phyloP scores from a whole-genome alignment of 2,113 vertebrate species.

The Sander lucioperca region DNA sequence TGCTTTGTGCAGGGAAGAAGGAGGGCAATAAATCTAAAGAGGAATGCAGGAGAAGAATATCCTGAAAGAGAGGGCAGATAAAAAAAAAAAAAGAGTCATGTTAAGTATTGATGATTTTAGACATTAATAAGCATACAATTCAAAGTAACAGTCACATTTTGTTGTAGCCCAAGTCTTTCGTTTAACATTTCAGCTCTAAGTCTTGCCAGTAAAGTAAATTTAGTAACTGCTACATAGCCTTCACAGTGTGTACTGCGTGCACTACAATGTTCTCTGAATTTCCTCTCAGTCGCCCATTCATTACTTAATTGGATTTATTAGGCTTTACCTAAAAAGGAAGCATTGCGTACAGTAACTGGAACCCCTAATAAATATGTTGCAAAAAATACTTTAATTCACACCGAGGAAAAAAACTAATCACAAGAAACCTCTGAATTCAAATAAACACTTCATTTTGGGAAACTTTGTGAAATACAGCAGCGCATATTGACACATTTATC shows the following conservation, averaged over 20 bases:
- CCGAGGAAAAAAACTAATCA: neutral
- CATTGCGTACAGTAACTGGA: neutral
- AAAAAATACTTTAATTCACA: conserved; percentile 8
- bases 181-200: neutral
- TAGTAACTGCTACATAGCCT: neutral
- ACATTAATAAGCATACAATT: neutral
- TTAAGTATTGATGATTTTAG: neutral
- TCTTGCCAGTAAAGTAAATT: neutral
- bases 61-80: conserved; percentile 63
- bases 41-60: conserved; percentile 67
- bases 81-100: neutral
- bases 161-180: neutral
- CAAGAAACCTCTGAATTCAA: neutral
- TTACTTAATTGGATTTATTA: conserved; percentile 52
- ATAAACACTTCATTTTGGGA: neutral
- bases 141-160: conserved; percentile 5
- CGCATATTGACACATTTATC: neutral
- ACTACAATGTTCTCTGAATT: neutral
- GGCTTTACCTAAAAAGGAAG: conserved; percentile 13
- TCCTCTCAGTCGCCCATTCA: conserved; percentile 28
- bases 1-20: conserved; percentile 71
- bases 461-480: neutral
- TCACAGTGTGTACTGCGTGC: neutral
- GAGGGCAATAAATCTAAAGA: conserved; percentile 70
- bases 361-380: neutral